phyloP scores from a whole-genome alignment of 2,797 vertebrate species.

The Trachops cirrhosus region DNA sequence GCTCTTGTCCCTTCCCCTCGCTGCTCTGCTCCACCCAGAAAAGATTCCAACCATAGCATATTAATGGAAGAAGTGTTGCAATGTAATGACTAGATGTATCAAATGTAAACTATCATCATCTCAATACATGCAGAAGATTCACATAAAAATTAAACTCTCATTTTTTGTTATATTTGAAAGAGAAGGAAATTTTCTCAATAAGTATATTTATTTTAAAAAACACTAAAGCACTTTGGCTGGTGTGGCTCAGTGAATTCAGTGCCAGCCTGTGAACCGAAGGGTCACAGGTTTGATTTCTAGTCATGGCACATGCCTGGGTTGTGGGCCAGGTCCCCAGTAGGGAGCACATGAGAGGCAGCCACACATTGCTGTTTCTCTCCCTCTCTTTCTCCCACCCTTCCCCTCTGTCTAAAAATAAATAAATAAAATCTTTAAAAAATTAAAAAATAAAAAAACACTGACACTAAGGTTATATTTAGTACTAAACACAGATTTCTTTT shows the following conservation, averaged over 20 bases:
- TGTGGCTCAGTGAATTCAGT: too few species aligned
- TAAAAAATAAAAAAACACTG: not conserved
- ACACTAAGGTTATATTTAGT: not conserved
- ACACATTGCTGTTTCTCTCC: too few species aligned
- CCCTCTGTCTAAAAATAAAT: too few species aligned
- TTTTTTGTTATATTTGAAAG: not conserved
- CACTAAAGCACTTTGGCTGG: too few species aligned
- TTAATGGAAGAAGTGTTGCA: not conserved
- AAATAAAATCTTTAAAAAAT: too few species aligned
- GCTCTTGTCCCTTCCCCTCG: not conserved
- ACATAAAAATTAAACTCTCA: not conserved
- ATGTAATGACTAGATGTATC: not conserved
- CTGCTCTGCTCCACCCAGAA: not conserved
- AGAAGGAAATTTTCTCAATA: not conserved
- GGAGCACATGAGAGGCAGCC: too few species aligned
- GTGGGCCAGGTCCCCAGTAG: too few species aligned
- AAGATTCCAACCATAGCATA: not conserved
- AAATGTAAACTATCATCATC: not conserved
- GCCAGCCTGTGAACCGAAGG: too few species aligned
- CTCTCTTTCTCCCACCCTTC: too few species aligned
- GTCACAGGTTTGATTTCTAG: rapidly evolving
- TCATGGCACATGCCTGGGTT: too few species aligned
- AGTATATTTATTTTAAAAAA: not conserved
- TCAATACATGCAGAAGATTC: not conserved
- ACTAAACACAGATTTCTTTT: not conserved